Conservation (phyloP, 2,113 vertebrate species). For the Neomonachus schauinslandi region DNA sequence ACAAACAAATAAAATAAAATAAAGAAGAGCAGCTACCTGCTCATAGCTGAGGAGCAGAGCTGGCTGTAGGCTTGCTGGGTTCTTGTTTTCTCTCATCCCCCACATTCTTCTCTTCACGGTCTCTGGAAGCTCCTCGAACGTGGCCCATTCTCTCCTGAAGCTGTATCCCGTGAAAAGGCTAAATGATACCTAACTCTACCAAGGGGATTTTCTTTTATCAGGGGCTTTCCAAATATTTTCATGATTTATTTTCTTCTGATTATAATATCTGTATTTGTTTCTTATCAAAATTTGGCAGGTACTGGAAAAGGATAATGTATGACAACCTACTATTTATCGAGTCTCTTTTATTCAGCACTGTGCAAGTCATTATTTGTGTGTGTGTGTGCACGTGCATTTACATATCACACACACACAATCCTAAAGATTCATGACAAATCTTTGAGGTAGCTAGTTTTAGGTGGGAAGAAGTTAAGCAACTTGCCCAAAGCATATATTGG, state of each 20-base stretch:
- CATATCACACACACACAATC: not conserved
- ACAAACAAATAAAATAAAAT: no score
- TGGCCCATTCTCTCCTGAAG: not conserved
- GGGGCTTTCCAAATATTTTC: not conserved
- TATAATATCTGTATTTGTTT: constrained; percentile 1
- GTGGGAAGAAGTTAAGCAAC: not conserved
- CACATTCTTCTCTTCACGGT: not conserved
- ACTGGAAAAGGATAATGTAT: not conserved
- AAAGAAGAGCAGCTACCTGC: not conserved
- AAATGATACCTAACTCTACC: not conserved
- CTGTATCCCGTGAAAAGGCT: not conserved
- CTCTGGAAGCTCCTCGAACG: not conserved
- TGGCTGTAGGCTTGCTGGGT: not conserved
- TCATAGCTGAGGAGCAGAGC: not conserved
- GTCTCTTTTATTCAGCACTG: not conserved
- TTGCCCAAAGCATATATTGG: not conserved
- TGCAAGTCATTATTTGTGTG: not conserved
- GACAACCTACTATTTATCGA: not conserved
- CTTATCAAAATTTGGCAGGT: not conserved
- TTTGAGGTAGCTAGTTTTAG: not conserved
- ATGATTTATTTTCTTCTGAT: not conserved
- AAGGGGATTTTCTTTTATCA: not conserved
- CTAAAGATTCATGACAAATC: not conserved
- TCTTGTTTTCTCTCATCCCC: not conserved
- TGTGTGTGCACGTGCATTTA: not conserved